Conservation (phyloP, 2,797 vertebrate species). For the Cheirogaleus major region DNA sequence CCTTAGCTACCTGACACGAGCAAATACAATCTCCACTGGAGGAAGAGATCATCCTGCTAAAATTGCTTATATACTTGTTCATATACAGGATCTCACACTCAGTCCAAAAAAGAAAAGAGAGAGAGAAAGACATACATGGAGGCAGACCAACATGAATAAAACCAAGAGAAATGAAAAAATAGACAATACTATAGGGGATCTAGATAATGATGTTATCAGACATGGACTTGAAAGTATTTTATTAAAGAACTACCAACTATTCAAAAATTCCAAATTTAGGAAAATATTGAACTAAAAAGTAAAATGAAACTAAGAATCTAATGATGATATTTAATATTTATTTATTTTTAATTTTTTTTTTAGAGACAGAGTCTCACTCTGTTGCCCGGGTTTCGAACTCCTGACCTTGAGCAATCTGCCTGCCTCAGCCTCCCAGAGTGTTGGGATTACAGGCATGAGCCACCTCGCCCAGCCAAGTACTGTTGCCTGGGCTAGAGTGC, state of each 20-base stretch:
- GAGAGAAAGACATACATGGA: neutral
- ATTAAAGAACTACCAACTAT: neutral
- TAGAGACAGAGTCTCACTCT: too few species aligned
- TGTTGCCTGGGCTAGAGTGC: too few species aligned
- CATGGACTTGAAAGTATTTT: neutral
- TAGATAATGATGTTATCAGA: neutral
- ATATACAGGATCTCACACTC: neutral
- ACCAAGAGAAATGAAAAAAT: neutral
- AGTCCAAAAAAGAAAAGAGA: neutral
- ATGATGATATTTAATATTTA: neutral
- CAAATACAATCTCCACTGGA: neutral
- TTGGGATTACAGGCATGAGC: too few species aligned
- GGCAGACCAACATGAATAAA: neutral
- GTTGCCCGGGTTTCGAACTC: too few species aligned
- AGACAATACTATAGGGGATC: neutral
- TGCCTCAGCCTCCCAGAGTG: too few species aligned
- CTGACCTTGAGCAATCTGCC: too few species aligned
- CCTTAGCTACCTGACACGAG: neutral
- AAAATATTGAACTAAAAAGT: neutral
- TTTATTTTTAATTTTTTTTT: too few species aligned
- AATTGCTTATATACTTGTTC: neutral
- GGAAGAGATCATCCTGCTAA: neutral
- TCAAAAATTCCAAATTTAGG: neutral
- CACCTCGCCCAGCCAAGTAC: too few species aligned
- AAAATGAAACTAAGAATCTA: neutral